Conservation (phyloP, 2,113 vertebrate species). For the Hystrix brachyura region DNA sequence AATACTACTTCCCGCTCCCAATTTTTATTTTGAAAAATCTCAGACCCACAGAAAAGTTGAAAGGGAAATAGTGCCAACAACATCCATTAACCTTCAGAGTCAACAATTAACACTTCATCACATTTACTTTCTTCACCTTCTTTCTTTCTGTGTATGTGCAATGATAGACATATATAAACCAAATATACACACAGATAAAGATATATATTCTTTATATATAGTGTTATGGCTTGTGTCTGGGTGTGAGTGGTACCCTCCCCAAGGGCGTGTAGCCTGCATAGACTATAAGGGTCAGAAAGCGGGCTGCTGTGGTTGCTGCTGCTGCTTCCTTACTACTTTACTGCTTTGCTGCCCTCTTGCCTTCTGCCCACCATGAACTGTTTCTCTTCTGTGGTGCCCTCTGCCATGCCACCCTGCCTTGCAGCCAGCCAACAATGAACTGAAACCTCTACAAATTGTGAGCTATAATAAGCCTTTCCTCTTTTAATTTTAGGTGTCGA, state of each 20-base stretch:
- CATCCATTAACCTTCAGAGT: background rate
- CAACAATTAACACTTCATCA: background rate
- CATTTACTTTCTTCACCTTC: background rate
- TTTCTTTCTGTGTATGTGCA: background rate
- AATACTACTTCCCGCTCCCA: background rate
- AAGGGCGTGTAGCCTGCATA: background rate
- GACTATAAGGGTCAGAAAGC: background rate
- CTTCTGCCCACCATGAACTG: background rate
- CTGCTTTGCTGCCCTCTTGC: background rate
- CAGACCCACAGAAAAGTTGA: slow-evolving; percentile 13
- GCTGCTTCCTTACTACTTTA: background rate
- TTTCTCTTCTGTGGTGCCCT: background rate
- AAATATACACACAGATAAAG: background rate
- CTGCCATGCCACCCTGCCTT: background rate
- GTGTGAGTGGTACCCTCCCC: background rate
- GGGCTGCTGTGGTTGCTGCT: background rate
- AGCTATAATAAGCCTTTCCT: background rate
- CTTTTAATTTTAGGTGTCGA: background rate
- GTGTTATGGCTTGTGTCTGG: background rate
- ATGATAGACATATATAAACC: background rate
- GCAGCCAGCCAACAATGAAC: background rate
- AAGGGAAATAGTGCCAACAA: background rate
- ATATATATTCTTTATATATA: background rate
- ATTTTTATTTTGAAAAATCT: slow-evolving; percentile 50
- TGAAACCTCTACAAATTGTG: background rate